Base-by-base conservation (phyloP, 2,797 vertebrate genomes). In the Natrix natrix region DNA sequence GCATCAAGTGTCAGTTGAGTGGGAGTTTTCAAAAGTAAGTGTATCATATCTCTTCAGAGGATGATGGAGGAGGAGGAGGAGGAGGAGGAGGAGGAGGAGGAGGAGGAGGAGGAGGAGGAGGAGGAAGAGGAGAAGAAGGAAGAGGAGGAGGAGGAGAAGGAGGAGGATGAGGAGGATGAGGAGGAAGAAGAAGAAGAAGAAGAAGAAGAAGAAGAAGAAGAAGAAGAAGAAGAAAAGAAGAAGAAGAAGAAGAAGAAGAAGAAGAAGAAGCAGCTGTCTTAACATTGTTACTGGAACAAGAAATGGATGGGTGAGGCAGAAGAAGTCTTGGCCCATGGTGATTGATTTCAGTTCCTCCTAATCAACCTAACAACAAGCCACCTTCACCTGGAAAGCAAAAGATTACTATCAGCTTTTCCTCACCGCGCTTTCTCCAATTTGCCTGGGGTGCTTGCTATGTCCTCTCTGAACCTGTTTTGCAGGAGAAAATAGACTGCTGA, bases 401-500 rank as follows among this genome's bases (percentile, higher is more conserved):
- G 1, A 48, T 24, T 24, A 83, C 37, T 48, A 48, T 1, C 3
- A 32, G 37, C 22, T 78, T 16, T 54, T 43, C 26, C 74, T 26
- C 24, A 26, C 2, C 0, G 8, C 60, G n/a, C 89, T 89, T 93
- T 2, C 91, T 89, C 57, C 91, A 32, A 90, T 93, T 91, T 92
- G 78, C 60, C 89, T 94, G 61, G 66, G 69, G 91, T 43, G 26
- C 91, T 90, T 90, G 55, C 52, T 54, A 55, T 78, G 89, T 92
- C 26, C 92, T 88, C n/a, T 93, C 88, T 2, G 54, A 83, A 95
- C 91, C 93, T 56, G 32, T 11, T 74, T 93, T 94, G 60, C 94
- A 91, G 60, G 54, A 87, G 89, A 92, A 94, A 92, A 86, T 8
- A 59, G 93, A 86, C 17, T 95, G 92, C 91, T 93, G 92, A 95